Evolutionary conservation across 53 echinoderm and acorn worm genomes (phyloP).

Genomic region (Apostichopus leukothele): DNA sequence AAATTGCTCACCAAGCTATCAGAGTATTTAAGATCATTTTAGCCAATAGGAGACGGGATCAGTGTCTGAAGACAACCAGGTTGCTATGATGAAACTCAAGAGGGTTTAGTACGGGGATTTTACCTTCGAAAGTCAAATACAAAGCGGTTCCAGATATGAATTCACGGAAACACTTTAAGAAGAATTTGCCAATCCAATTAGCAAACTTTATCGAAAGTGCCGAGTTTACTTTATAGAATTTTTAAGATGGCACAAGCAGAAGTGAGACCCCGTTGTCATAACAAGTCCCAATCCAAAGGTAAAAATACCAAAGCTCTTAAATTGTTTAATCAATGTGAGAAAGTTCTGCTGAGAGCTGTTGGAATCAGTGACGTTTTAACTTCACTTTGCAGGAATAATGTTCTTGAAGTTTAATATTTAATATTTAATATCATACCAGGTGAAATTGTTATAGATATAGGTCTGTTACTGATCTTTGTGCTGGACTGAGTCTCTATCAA

Average conservation of each 20-base stretch:
- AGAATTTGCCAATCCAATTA: neutral
- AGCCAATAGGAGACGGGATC: neutral
- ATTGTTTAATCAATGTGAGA: too few relatives aligned
- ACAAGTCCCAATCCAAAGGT: neutral
- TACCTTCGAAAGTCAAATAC: neutral
- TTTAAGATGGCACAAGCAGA: neutral
- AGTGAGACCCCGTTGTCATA: neutral
- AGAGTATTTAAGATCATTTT: too few relatives aligned
- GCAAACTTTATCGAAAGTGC: neutral
- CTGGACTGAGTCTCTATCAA: too few relatives aligned
- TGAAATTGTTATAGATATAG: too few relatives aligned
- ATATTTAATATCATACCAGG: too few relatives aligned
- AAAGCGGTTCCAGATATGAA: neutral
- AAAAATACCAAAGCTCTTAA: neutral
- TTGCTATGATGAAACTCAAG: neutral
- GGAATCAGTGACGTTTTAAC: too few relatives aligned
- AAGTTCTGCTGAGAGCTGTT: too few relatives aligned
- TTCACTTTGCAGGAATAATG: too few relatives aligned
- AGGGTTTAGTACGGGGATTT: neutral
- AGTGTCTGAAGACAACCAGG: neutral
- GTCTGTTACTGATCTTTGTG: too few relatives aligned
- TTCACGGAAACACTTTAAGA: neutral
- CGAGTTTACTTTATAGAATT: neutral
- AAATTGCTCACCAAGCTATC: too few relatives aligned
- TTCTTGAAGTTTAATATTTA: too few relatives aligned